Evolutionary conservation across 2,888 invertebrate species (phyloP), one percentile per base, ranked within the genome.

Genomic region (Drosophila paramelanica): DNA sequence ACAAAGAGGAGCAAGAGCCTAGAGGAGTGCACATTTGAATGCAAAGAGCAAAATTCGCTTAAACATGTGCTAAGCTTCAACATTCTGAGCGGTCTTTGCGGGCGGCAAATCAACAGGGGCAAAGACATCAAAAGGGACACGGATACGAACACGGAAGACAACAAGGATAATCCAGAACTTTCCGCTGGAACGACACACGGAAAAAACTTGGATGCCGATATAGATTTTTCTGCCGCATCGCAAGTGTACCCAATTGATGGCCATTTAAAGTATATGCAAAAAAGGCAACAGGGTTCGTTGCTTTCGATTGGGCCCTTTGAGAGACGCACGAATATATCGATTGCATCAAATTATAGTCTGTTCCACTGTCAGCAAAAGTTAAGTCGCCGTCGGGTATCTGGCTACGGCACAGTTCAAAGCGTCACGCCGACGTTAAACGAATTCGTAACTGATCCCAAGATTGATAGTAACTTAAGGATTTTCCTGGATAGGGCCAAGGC

Each of bases 1-100:
- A 45, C 47, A 36, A 55, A 43, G 17, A 42, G 46, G 6, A 77
- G 69, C 23, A 64, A 55, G 49, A 72, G 72, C 23, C 27, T 68
- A 46, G 65, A 76, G 46, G 67, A 67, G 56, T 52, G 47, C 8
- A 52, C 38, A 17, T 46, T 41, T 23, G 10, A 27, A 23, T 56
- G 45, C 36, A 46, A 42, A 31, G 45, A 52, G 7, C 38, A 20
- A 1, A 46, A 43, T 41, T 31, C 65, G 33, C 17, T 65, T 0
- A 65, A 65, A 27, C 67, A 65, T 60, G 51, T 64, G 0, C 23
- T 76, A 3, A 42, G 68, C 7, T 71, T 51, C 23, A 71, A 62
- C 13, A 38, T 67, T 41, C 51, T 89, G 46, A 83, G 71, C 45
- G 81, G 82, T 25, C 76, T 89, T 57, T 89, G 86, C 55, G 83